These are phyloP conservation scores for Saccopteryx bilineata DNA, from an alignment of 2,113 vertebrate genomes.

Conservation along the genomic window DNA sequence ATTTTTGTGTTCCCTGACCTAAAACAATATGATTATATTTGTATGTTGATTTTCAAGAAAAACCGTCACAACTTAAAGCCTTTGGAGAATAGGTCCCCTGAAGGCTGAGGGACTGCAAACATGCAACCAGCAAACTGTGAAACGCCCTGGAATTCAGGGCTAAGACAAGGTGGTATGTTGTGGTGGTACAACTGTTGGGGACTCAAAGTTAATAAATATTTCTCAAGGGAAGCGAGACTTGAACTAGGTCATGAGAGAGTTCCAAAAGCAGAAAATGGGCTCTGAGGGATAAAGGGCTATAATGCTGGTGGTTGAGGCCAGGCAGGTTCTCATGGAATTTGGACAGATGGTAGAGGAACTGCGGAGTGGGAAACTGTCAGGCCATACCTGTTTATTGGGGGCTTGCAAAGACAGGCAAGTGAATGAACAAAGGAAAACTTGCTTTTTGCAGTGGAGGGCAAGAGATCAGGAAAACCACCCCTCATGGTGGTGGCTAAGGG, in stretches of 20 bases:
- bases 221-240: slow-evolving; percentile 57
- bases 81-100: not conserved
- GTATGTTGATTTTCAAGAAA: slow-evolving; percentile 54
- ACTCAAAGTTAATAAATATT: slow-evolving; percentile 53
- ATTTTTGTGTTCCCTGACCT: slow-evolving; percentile 36
- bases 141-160: not conserved
- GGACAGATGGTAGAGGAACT: too few relatives aligned
- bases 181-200: not conserved
- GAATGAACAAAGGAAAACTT: too few relatives aligned
- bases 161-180: not conserved
- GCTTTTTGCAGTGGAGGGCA: too few relatives aligned
- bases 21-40: slow-evolving; percentile 41
- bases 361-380: too few relatives aligned
- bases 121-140: not conserved
- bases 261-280: slow-evolving; percentile 58
- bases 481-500: too few relatives aligned
- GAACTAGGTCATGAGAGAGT: slow-evolving; percentile 66
- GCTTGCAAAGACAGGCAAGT: too few relatives aligned
- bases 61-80: slow-evolving; percentile 24
- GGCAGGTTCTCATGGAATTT: too few relatives aligned
- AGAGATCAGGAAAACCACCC: too few relatives aligned
- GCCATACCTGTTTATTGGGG: too few relatives aligned
- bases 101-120: not conserved
- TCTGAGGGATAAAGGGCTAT: not conserved
- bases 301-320: too few relatives aligned